These are phyloP conservation scores for Pollimyrus isidori DNA, from an alignment of 2,113 vertebrate genomes.

Conservation along the genomic window DNA sequence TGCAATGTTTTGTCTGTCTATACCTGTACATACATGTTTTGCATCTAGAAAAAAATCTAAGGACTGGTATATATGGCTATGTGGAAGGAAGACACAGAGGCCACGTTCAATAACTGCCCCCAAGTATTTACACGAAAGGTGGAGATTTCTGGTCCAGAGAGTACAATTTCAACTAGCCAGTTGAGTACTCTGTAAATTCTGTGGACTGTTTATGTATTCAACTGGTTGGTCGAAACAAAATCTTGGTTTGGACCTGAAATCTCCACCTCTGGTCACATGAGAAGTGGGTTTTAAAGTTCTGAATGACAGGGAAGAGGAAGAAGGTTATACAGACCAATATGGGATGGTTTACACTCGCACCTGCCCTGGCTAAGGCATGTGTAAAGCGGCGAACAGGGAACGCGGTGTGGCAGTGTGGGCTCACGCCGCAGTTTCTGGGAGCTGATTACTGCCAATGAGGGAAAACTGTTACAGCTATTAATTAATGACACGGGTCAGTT, in stretches of 20 bases:
- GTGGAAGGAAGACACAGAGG: background rate
- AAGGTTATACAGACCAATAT: background rate
- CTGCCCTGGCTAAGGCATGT: background rate
- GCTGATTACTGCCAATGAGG: background rate
- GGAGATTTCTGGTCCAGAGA: no score
- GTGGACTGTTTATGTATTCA: no score
- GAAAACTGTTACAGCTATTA: background rate
- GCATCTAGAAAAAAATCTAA: background rate
- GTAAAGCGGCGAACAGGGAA: background rate
- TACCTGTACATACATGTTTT: background rate
- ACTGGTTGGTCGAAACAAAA: no score
- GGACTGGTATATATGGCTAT: background rate
- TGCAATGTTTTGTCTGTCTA: background rate
- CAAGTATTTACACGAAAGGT: background rate
- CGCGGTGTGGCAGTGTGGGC: background rate
- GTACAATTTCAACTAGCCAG: no score
- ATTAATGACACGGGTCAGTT: background rate
- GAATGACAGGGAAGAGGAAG: background rate
- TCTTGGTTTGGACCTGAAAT: no score
- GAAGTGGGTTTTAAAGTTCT: background rate
- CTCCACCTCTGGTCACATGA: background rate
- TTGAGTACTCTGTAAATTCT: no score
- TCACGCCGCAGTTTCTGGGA: background rate
- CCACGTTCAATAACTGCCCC: background rate
- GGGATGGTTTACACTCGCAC: background rate